These are phyloP conservation scores for Spea multiplicata DNA, from an alignment of 2,113 vertebrate genomes.

Conservation along the genomic window DNA sequence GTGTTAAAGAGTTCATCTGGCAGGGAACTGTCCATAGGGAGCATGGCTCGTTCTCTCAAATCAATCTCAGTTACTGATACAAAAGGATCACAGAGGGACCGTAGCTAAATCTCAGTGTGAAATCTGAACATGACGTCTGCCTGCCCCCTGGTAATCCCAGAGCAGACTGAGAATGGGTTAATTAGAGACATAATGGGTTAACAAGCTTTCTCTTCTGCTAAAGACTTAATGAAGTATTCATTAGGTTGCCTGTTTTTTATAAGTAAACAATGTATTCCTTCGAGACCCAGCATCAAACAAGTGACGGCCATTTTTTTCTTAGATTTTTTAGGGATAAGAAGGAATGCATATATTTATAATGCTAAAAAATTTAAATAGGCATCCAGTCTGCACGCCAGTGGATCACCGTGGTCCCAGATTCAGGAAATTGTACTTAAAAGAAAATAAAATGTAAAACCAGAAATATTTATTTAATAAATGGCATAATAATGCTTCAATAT, in stretches of 20 bases:
- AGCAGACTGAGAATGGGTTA: conserved; percentile 71
- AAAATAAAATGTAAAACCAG: no score
- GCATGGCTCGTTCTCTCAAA: conserved; percentile 58
- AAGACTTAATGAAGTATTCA: conserved; percentile 71
- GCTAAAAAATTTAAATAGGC: no score
- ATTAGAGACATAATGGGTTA: conserved; percentile 73
- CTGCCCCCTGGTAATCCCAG: conserved; percentile 58
- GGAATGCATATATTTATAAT: no score
- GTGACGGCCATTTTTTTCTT: conserved; percentile 29
- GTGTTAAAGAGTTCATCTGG: conserved; percentile 60
- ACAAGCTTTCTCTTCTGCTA: conserved; percentile 70
- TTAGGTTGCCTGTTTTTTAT: conserved; percentile 68
- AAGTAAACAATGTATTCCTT: conserved; percentile 63
- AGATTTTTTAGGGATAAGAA: no score
- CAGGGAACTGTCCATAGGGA: conserved; percentile 61
- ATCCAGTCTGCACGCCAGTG: no score
- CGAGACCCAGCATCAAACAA: conserved; percentile 64
- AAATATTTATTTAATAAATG: no score
- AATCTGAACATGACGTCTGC: conserved; percentile 62
- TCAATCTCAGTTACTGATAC: conserved; percentile 71
- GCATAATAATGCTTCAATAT: no score
- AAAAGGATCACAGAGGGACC: conserved; percentile 65
- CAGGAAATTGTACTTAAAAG: no score
- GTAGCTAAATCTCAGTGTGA: conserved; percentile 70
- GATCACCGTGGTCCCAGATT: no score